These are phyloP conservation scores for Andrena trimmerana DNA, from an alignment of 2,888 invertebrate genomes.

Conservation along the genomic window DNA sequence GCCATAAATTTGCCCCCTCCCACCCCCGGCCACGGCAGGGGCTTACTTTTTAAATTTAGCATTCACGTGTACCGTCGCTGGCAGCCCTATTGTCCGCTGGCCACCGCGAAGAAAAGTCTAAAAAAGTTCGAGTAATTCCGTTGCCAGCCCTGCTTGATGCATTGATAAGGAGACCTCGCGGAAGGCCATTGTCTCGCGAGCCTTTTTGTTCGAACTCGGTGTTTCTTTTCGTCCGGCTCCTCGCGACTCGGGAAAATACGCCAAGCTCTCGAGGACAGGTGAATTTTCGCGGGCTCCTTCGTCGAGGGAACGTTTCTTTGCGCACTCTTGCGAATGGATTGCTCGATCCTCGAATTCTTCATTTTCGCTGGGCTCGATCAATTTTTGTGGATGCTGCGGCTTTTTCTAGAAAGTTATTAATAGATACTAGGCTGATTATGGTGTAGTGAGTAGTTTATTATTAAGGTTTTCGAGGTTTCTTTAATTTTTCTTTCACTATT, in stretches of 20 bases:
- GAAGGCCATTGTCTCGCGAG: constrained; percentile 49
- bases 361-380: no score
- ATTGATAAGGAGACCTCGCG: constrained; percentile 65
- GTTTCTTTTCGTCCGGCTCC: constrained; percentile 1
- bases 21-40: constrained; percentile 37
- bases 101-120: constrained; percentile 54
- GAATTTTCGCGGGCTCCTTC: neutral
- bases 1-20: constrained; percentile 58
- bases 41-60: constrained; percentile 72
- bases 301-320: no score
- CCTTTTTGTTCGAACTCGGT: neutral
- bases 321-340: neutral
- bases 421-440: no score
- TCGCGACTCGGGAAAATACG: constrained; percentile 1
- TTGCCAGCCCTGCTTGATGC: constrained; percentile 57
- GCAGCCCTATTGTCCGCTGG: constrained; percentile 55
- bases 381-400: no score
- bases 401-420: no score
- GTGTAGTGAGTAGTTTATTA: no score
- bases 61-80: constrained; percentile 63
- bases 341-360: no score
- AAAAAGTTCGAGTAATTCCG: constrained; percentile 66
- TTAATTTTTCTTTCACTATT: no score
- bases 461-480: no score
- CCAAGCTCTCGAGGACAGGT: constrained; percentile 1